Conservation (phyloP, 30 jellyfish, hydroid and myxozoan genomes). For the Aurelia sp. region DNA sequence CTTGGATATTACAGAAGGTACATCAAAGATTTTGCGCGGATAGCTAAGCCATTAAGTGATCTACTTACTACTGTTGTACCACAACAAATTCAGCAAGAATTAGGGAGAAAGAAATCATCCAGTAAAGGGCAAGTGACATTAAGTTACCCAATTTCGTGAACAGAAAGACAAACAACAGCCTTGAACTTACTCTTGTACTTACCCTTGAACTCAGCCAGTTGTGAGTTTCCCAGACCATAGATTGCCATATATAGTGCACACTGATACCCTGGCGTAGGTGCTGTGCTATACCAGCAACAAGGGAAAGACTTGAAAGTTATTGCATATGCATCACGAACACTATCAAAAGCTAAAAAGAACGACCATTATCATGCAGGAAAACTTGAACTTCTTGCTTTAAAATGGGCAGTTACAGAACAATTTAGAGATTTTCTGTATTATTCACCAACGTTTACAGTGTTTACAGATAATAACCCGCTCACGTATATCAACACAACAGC, state of each 20-base stretch:
- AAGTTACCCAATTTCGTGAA: constrained; percentile 11
- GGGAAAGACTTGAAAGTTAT: constrained; percentile 29
- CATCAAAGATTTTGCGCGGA: constrained; percentile 54
- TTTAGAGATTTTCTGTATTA: no score
- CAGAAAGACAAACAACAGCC: neutral
- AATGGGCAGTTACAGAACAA: no score
- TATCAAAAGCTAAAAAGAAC: no score
- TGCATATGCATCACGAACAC: no score
- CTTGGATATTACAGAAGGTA: no score
- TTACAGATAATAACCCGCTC: no score
- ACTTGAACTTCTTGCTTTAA: no score
- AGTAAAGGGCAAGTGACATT: neutral
- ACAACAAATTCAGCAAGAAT: neutral
- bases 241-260: no score
- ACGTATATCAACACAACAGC: no score
- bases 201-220: neutral
- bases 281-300: constrained; percentile 18
- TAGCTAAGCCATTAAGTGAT: constrained; percentile 51
- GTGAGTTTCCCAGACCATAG: constrained; percentile 31
- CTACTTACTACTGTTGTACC: neutral
- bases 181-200: neutral
- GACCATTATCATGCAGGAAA: no score
- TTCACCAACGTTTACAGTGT: no score
- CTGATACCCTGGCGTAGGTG: constrained; percentile 16
- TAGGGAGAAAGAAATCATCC: neutral